phyloP scores from a whole-genome alignment of 2,797 vertebrate species.

The Carapus acus region DNA sequence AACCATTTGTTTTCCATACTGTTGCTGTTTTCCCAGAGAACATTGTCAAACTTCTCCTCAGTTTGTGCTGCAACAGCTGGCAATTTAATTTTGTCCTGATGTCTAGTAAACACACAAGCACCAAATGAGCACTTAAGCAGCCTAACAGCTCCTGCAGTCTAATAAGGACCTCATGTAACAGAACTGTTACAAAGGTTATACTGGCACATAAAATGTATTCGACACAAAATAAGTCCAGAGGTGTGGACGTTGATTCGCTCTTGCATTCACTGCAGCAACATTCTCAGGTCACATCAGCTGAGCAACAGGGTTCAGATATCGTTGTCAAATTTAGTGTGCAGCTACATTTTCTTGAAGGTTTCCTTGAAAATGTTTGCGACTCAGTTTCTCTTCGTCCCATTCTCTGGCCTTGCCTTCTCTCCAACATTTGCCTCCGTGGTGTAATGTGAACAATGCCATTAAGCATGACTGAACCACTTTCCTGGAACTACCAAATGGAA shows the following conservation, averaged over 20 bases:
- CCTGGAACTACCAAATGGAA: conserved; percentile 63
- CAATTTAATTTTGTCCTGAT: background rate
- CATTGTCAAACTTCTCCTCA: background rate
- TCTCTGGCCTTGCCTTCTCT: conserved; percentile 34
- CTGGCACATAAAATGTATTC: background rate
- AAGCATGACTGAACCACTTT: conserved; percentile 61
- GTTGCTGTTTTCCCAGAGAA: no score
- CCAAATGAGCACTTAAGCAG: background rate
- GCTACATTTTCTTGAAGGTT: conserved; percentile 9
- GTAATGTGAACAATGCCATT: conserved; percentile 63
- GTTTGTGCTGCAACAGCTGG: background rate
- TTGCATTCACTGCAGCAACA: conserved; percentile 4
- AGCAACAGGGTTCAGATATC: no score
- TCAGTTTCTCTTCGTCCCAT: conserved; percentile 21
- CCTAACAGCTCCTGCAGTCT: background rate
- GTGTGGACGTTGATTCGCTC: background rate
- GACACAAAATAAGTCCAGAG: background rate
- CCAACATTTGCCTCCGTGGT: conserved; percentile 39
- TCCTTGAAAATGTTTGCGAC: conserved; percentile 14
- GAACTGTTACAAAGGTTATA: background rate
- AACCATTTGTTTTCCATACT: no score
- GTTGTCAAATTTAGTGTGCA: background rate
- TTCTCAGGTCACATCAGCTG: no score
- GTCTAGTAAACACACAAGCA: background rate
- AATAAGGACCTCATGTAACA: background rate